phyloP scores from a whole-genome alignment of 92 coral and sea anemone genomes.

The Palythoa caribaeorum region DNA sequence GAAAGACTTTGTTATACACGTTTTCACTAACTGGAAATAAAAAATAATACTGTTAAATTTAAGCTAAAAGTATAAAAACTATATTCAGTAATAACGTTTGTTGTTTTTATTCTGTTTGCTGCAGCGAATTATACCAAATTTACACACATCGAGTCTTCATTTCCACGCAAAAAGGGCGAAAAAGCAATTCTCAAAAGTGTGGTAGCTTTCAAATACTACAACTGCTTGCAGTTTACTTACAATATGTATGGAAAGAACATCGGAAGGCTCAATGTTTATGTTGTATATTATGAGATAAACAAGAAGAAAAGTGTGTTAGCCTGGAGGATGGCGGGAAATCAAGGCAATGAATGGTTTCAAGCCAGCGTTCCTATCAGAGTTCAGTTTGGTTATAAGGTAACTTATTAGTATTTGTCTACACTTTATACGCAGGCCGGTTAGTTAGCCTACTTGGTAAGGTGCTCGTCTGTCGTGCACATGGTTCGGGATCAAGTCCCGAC shows the following conservation, averaged over 20 bases:
- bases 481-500: too few relatives aligned
- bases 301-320: background rate
- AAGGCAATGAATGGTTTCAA: background rate
- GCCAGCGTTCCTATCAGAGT: slow-evolving; percentile 24
- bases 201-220: slow-evolving; percentile 8
- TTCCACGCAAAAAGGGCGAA: slow-evolving; percentile 30
- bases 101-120: background rate
- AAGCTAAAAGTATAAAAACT: too few relatives aligned
- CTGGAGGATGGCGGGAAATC: slow-evolving; percentile 34
- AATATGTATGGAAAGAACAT: slow-evolving; percentile 19
- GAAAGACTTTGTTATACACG: too few relatives aligned
- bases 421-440: too few relatives aligned
- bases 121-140: background rate
- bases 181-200: slow-evolving; percentile 10
- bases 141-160: slow-evolving; percentile 13
- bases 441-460: too few relatives aligned
- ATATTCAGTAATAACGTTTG: background rate
- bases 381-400: slow-evolving; percentile 29
- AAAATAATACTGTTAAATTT: too few relatives aligned
- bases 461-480: too few relatives aligned
- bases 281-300: background rate
- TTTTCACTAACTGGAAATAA: too few relatives aligned
- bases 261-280: slow-evolving; percentile 30
- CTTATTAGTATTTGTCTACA: background rate
- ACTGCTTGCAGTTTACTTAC: slow-evolving; percentile 20